Base-by-base conservation (phyloP, 1,140 invertebrate genomes). In the Lordiphosa stackelbergi region DNA sequence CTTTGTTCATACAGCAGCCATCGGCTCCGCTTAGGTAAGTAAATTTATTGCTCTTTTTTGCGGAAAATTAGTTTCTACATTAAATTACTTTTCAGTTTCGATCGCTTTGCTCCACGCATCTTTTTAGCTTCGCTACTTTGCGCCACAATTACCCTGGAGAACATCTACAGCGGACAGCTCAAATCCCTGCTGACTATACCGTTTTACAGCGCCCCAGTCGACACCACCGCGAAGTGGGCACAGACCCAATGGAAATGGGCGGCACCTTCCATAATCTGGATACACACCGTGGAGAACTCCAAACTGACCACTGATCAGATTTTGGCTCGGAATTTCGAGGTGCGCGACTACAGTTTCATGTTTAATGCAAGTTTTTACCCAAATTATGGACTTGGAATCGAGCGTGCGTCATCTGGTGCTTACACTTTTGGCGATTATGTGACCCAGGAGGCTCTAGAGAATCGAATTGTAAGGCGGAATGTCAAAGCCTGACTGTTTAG, bases 1-100 rank as follows among this genome's bases (percentile, higher is more conserved):
- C 85, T 1, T 47, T 87, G 4, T 87, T 87, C 38, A 85, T 87
- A 49, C 85, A 87, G 41, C 85, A 87, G 52, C 70, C 85, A 22
- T 87, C 75, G 4, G 73, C 73, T 2, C 53, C 73, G 4, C 6
- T 61, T 6, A 53, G 43, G 73, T 77, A 36, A 7, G 53, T 52
- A 9, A 10, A 5, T 5, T 5, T 24, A 6, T 24, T 24, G 5
- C 5, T 24, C 4, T 24, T 24, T 24, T 24, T 0, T 24, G 2
- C 3, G 19, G 19, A 19, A 24, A 24, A 24, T 24, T 24, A 5
- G 0, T 5, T 5, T 24, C 22, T 37, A 13, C 37, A 6, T 36
- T 11, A 7, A 36, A 5, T 3, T 6, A 5, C 0, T 1, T 19
- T 38, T 5, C 3, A 83, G 77, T 0, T 83, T 73, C 37, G 35